Base-by-base conservation (phyloP, 1,140 invertebrate genomes). In the Olivierus martensii region DNA sequence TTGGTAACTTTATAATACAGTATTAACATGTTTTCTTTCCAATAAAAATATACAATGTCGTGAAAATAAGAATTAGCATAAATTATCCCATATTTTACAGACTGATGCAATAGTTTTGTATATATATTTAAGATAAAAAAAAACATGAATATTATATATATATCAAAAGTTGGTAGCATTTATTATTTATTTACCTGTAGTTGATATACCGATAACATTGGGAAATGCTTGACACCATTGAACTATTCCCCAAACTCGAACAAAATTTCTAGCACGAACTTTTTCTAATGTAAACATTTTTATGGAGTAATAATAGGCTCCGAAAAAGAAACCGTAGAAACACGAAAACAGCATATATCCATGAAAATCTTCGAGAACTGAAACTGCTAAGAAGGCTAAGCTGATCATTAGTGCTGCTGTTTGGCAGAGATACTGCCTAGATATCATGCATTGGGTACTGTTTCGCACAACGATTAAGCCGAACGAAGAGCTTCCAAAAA, bases 231-330 rank as follows among this genome's bases (percentile, higher is more conserved):
- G 82, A 19, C 83, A 82, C 53, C 84, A 85, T 67, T 86, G 83
- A 17, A 91, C 80, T 63, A 87, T 86, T 52, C 85, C 83, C 87
- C 87, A 92, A 36, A 87, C 83, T 72, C 85, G 79, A 19, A 87
- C 86, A 66, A 91, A 91, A 61, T 90, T 83, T 64, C 84, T 77
- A 9, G 83, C 79, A 59, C 83, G 76, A 9, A 91, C 78, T 58
- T 87, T 78, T 66, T 91, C 87, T 67, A 88, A 79, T 1, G 85
- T 82, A 62, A 86, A 78, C 79, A 91, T 87, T 69, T 90, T 90
- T 41, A 91, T 74, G n/a, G 85, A 84, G 67, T 90, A 87, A 42
- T 80, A 69, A 52, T 75, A 75, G 18, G 76, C 81, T 7, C 73
- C 72, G 56, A 66, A 67, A 49, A 69, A 69, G 28, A 73, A 66